Evolutionary conservation across 1,140 invertebrate genomes (phyloP), one percentile per base, ranked within the genome.

Genomic region (Drosophila bocki): DNA sequence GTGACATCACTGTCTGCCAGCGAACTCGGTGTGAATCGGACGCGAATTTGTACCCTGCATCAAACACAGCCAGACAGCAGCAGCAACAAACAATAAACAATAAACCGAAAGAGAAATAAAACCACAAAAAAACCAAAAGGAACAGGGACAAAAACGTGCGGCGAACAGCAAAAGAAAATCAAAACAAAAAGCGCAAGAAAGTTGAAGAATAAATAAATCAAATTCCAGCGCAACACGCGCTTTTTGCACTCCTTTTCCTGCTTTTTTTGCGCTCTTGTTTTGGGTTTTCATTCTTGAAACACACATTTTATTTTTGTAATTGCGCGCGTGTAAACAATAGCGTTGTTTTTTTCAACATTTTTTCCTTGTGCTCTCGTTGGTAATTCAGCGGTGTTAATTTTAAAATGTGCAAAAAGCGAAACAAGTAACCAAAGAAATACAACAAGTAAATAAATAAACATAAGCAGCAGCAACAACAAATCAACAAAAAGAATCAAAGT

Each of bases 361-460:
- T 82, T 78, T 74, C 41, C 68, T 12, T 74, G 78, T 80, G 78
- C 58, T 78, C 59, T 62, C 65, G 60, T 58, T 77, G 57, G 45
- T 69, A 61, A 53, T 44, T 54, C 50, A 62, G 63, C 62, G 48
- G 67, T 70, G 67, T 33, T 39, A 47, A 35, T 70, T 68, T 62
- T 45, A 22, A 62, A 45, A 64, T 68, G 67, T 70, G 67, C 39
- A 65, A 62, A 60, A 44, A 35, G 6, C 37, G 15, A 44, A 71
- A 59, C 32, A 32, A 58, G 42, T 15, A 53, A 51, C 42, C 19
- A 26, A 39, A 37, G 13, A 37, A 51, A 59, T 39, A 58, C n/a
- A 45, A 45, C n/a, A 54, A 35, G 51, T 13, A 51, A 50, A 29
- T 33, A 71, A 71, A 58, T 26, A 51, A 64, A 71, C 53, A 41